Evolutionary conservation across 2,113 vertebrate species (phyloP).

Genomic region (Oreochromis niloticus): DNA sequence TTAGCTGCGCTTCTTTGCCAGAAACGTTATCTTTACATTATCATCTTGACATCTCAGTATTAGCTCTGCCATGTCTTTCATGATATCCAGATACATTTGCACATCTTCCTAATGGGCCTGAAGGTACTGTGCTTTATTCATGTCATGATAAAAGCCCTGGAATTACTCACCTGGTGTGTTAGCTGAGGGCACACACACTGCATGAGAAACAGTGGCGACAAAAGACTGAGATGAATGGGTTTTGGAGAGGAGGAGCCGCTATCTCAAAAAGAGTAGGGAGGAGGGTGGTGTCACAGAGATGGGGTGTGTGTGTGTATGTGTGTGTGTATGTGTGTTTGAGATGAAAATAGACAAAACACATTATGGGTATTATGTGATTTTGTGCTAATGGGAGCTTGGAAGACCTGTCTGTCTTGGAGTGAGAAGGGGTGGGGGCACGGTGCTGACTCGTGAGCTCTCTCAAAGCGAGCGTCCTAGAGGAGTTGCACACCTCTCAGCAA

Average conservation of each 20-base stretch:
- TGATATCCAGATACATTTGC: neutral
- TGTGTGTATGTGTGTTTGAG: neutral
- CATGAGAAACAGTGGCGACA: conserved; percentile 26
- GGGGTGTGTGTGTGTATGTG: neutral
- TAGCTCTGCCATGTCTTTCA: neutral
- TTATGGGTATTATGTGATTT: conserved; percentile 41
- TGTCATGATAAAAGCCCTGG: neutral
- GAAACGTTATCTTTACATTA: neutral
- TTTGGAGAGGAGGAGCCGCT: conserved; percentile 4
- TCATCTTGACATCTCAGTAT: neutral
- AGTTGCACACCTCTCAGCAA: neutral
- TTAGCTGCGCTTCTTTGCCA: neutral
- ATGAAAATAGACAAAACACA: conserved; percentile 25
- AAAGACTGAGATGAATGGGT: conserved; percentile 28
- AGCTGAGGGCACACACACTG: neutral
- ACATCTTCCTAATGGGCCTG: neutral
- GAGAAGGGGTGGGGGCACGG: neutral
- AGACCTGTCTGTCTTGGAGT: neutral
- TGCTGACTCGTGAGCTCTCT: neutral
- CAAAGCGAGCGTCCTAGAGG: neutral
- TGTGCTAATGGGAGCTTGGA: conserved; percentile 3
- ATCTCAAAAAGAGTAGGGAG: conserved; percentile 1
- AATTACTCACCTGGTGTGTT: conserved; percentile 20
- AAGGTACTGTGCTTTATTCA: neutral
- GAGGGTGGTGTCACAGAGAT: neutral